Percentiles rank a stretch among this genome's conserved stretches.
Conservation (phyloP, 2,113 vertebrate species). For the Ranitomeya imitator region DNA sequence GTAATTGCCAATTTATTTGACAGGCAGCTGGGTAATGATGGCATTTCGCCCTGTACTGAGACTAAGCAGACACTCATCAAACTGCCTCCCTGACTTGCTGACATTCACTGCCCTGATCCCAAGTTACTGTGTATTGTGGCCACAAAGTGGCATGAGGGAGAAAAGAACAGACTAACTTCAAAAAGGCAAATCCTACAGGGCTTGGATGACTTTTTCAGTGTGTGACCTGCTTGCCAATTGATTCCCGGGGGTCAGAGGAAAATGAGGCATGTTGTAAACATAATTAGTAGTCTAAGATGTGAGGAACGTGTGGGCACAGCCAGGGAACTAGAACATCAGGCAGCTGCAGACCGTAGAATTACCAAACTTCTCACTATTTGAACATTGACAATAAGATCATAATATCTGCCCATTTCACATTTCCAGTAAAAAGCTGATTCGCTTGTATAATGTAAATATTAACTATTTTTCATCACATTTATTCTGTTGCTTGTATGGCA, state of each 20-base stretch:
- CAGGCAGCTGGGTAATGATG: conserved; percentile 99
- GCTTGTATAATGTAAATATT: neutral
- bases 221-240: conserved; percentile 88
- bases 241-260: conserved; percentile 75
- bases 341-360: conserved; percentile 57
- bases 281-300: conserved; percentile 86
- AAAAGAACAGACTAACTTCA: conserved; percentile 70
- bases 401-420: neutral
- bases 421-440: neutral
- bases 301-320: conserved; percentile 67
- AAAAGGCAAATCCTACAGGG: conserved; percentile 78
- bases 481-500: neutral
- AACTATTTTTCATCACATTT: neutral
- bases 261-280: conserved; percentile 89
- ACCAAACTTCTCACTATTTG: conserved; percentile 55
- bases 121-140: conserved; percentile 73
- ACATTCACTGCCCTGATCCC: conserved; percentile 84
- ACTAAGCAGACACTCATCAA: conserved; percentile 91
- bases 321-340: conserved; percentile 63
- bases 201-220: conserved; percentile 83
- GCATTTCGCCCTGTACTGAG: conserved; percentile 95
- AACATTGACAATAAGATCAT: conserved; percentile 22
- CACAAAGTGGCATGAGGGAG: conserved; percentile 70
- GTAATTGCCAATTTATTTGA: conserved; percentile 99
- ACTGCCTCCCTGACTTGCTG: conserved; percentile 82